Conservation (phyloP, 2,113 vertebrate species). For the Vanacampus margaritifer region DNA sequence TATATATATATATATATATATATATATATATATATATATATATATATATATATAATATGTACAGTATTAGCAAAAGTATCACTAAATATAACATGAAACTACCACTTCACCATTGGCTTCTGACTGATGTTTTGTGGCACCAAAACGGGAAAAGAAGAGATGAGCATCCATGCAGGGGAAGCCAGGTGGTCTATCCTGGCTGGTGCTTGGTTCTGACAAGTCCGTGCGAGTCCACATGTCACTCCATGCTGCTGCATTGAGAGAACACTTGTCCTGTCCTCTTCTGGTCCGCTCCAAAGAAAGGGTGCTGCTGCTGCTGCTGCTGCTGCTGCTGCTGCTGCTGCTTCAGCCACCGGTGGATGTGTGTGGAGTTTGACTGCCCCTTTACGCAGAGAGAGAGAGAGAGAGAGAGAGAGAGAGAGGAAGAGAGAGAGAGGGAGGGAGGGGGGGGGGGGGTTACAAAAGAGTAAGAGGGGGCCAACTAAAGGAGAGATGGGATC, state of each 20-base stretch:
- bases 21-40: too few relatives aligned
- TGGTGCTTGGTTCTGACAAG: slow-evolving; percentile 24
- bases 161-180: slow-evolving; percentile 38
- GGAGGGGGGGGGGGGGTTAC: slow-evolving; percentile 45
- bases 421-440: slow-evolving; percentile 50
- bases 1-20: too few relatives aligned
- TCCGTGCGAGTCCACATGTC: slow-evolving; percentile 6
- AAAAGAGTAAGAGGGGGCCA: slow-evolving; percentile 27
- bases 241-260: slow-evolving; percentile 3
- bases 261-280: slow-evolving; percentile 22
- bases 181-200: slow-evolving; percentile 1
- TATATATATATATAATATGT: not conserved
- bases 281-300: slow-evolving; percentile 11
- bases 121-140: not conserved
- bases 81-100: not conserved
- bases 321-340: slow-evolving; percentile 20
- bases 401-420: slow-evolving; percentile 42
- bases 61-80: not conserved
- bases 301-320: slow-evolving; percentile 16
- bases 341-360: slow-evolving; percentile 41
- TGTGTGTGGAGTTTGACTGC: slow-evolving; percentile 61
- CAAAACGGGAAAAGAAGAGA: not conserved
- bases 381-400: slow-evolving; percentile 68
- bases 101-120: not conserved
- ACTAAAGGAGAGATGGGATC: slow-evolving; percentile 43